Base-by-base conservation (phyloP, 1,140 invertebrate genomes). In the Ceratina japonica region DNA sequence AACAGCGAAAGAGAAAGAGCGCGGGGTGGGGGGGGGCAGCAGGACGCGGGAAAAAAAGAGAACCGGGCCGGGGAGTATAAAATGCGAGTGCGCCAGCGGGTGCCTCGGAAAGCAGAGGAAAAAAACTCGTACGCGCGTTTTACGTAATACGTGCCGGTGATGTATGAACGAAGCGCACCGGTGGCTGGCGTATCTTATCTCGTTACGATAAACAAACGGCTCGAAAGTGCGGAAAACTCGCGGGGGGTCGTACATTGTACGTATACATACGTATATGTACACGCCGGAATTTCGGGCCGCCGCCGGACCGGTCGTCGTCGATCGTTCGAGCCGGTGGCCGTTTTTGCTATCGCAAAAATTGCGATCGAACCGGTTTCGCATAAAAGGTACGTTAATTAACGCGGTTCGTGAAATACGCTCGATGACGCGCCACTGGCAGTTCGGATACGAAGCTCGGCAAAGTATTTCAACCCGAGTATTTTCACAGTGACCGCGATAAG, bases 311-410 rank as follows among this genome's bases (percentile, higher is more conserved):
- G 72, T 75, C 56, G 68, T 66, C 73, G 73, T 44, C 13, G 37
- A 27, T 20, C 73, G 44, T 59, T 20, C 31, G 37, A 44, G 37
- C 37, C 37, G 37, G 5, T 44, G 27, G 27, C 27, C 27, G 5
- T 44, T 44, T 44, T 44, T 44, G 52, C 51, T 24, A 75, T 64
- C 22, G 27, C 62, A 65, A 54, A 75, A 65, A 65, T 20, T 65
- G 44, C 61, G 72, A 64, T 54, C 61, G 72, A 44, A n/a, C 61
- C 16, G 20, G 24, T 59, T 12, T 31, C 72, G 63, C 63, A 66
- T 51, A 66, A 62, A 62, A 75, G 62, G 73, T 65, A 64, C 73
- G 73, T 58, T 75, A 75, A 75, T 75, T 75, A 75, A 65, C 73
- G 64, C 20, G 52, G 20, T 20, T 18, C 15, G 71, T 56, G 71